Conservation (phyloP, 2,797 vertebrate species). For the Apogon hyalosoma region DNA sequence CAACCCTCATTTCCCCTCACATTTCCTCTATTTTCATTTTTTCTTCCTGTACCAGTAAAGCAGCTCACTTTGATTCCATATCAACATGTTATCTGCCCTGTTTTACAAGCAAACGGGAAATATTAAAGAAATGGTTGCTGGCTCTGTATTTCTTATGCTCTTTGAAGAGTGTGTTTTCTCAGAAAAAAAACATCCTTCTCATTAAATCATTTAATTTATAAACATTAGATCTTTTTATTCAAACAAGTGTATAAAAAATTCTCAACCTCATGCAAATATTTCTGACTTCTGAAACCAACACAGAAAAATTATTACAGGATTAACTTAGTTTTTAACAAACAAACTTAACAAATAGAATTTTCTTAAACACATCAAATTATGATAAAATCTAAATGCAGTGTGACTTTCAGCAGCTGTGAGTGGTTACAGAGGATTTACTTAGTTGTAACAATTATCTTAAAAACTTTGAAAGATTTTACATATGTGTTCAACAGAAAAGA, state of each 20-base stretch:
- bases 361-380: too few species aligned
- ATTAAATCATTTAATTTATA: slow-evolving; percentile 47
- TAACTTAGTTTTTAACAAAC: slow-evolving; percentile 5
- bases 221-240: slow-evolving; percentile 29
- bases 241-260: slow-evolving; percentile 5
- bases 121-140: slow-evolving; percentile 37
- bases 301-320: background rate
- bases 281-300: background rate
- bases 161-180: slow-evolving; percentile 62
- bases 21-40: slow-evolving; percentile 40
- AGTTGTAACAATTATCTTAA: background rate
- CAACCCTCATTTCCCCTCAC: slow-evolving; percentile 33
- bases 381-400: too few species aligned
- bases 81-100: slow-evolving; percentile 57
- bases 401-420: too few species aligned
- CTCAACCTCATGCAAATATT: background rate
- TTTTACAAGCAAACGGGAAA: slow-evolving; percentile 62
- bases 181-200: slow-evolving; percentile 26
- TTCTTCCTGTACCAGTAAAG: slow-evolving; percentile 40
- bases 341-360: background rate
- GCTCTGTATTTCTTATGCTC: slow-evolving; percentile 56
- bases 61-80: slow-evolving; percentile 58
- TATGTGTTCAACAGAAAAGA: slow-evolving; percentile 7
- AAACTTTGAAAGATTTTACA: background rate
- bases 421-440: background rate